These are phyloP conservation scores for Accipiter virgatus DNA, from an alignment of 2,113 vertebrate species.

Conservation along the genomic window DNA sequence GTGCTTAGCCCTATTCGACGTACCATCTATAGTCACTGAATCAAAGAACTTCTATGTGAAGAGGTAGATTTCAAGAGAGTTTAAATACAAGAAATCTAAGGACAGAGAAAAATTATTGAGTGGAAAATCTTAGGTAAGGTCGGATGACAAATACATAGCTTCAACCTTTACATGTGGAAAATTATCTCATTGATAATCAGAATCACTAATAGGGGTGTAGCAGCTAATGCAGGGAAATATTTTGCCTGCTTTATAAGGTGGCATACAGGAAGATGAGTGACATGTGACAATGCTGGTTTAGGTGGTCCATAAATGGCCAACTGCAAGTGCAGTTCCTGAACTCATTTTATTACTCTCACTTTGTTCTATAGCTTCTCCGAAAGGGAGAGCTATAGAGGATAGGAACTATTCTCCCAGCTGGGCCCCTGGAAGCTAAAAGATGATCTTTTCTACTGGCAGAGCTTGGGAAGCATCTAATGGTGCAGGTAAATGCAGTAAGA, in stretches of 20 bases:
- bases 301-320: background rate
- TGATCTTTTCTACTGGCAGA: background rate
- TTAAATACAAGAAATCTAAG: background rate
- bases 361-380: background rate
- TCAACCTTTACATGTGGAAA: background rate
- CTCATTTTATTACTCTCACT: background rate
- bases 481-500: background rate
- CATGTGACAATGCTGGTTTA: background rate
- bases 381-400: background rate
- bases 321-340: background rate
- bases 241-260: background rate
- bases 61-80: background rate
- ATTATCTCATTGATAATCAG: background rate
- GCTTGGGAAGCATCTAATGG: background rate
- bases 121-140: background rate
- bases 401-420: background rate
- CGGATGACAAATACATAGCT: background rate
- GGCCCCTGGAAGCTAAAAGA: background rate
- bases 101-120: background rate
- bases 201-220: background rate
- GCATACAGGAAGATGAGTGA: background rate
- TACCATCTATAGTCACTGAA: background rate
- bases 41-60: background rate
- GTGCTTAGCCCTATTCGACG: background rate
- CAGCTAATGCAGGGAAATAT: background rate